phyloP scores from a whole-genome alignment of 2,797 vertebrate genomes.

The Phyllotis vaccarum region DNA sequence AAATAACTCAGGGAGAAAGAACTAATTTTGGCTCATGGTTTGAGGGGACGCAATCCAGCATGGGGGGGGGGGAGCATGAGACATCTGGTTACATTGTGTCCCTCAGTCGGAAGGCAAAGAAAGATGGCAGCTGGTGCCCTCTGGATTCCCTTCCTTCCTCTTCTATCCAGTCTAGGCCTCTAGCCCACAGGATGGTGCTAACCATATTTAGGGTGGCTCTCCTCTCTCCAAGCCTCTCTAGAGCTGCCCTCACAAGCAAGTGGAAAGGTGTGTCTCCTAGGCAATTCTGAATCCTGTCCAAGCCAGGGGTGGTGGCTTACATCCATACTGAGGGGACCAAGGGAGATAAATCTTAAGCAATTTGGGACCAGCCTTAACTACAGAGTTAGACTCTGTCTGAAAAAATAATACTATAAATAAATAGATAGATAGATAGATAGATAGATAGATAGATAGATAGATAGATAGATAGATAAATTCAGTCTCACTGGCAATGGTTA shows the following conservation, averaged over 20 bases:
- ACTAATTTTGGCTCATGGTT: background rate
- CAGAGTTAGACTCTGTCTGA: background rate
- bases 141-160: background rate
- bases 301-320: background rate
- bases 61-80: background rate
- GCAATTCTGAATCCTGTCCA: background rate
- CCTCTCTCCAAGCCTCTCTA: background rate
- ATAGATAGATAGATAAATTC: background rate
- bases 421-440: no score
- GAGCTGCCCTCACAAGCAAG: background rate
- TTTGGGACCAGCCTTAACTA: background rate
- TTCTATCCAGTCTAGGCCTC: background rate
- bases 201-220: background rate
- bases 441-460: background rate
- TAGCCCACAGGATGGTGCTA: background rate
- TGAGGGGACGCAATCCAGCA: background rate
- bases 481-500: background rate
- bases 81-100: background rate
- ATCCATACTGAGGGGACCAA: background rate
- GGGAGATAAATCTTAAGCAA: background rate
- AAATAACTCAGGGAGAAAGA: background rate
- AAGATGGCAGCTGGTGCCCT: background rate
- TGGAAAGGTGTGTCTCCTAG: background rate
- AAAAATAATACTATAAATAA: no score
- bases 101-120: background rate